A percentile compares a stretch with the other conserved stretches of the same genome.
phyloP scores from a whole-genome alignment of 2,888 invertebrate genomes.

The Exocentrus adspersus region DNA sequence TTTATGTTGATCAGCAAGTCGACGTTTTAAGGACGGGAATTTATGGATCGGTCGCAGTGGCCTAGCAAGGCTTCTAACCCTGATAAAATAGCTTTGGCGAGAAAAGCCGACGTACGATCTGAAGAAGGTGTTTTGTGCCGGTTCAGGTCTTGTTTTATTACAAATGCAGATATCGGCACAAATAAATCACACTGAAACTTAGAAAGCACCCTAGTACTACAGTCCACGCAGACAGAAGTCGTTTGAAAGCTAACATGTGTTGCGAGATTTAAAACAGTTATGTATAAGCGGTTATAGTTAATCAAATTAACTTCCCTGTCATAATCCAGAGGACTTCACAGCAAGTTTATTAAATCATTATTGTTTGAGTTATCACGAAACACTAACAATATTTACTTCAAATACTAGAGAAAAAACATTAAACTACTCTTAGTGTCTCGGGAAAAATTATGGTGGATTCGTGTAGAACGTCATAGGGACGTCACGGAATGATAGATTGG shows the following conservation, averaged over 20 bases:
- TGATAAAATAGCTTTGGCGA: conserved; percentile 37
- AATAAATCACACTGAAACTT: no score
- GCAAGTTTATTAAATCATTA: no score
- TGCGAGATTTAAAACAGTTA: no score
- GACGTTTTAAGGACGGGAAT: conserved; percentile 42
- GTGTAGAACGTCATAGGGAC: conserved; percentile 21
- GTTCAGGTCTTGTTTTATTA: not conserved
- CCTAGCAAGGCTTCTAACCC: conserved; percentile 35
- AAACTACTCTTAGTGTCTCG: conserved; percentile 9
- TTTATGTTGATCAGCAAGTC: conserved; percentile 52
- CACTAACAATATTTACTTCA: no score
- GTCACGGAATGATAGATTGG: conserved; percentile 23
- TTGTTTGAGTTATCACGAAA: no score
- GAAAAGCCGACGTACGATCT: conserved; percentile 3
- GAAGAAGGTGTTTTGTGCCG: not conserved
- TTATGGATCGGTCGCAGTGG: conserved; percentile 40
- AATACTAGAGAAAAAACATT: conserved; percentile 3
- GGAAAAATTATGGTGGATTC: conserved; percentile 19
- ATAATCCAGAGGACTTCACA: no score
- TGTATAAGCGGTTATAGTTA: not conserved
- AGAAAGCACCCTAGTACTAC: no score
- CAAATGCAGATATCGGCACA: no score
- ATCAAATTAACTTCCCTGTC: no score
- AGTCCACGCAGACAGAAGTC: no score
- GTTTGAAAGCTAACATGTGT: no score